A percentile compares a stretch with the other conserved stretches of the same genome.
Evolutionary conservation across 2,888 invertebrate genomes (phyloP).

Genomic region (Romanomermis culicivorax): DNA sequence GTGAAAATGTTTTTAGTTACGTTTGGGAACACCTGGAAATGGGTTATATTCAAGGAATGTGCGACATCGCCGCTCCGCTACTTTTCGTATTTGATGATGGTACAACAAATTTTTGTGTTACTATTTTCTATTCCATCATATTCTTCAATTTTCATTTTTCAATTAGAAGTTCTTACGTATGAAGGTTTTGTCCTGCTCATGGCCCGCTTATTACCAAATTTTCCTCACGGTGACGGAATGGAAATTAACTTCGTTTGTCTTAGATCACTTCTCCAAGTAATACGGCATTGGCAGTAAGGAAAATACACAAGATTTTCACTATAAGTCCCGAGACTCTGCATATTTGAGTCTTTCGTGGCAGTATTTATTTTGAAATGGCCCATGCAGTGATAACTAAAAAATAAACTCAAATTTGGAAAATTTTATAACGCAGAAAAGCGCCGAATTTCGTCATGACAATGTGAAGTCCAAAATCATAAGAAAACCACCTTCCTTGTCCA

Average conservation of each 20-base stretch:
- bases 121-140: not conserved
- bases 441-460: too few species aligned
- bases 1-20: conserved; percentile 40
- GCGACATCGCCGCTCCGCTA: conserved; percentile 74
- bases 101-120: conserved; percentile 19
- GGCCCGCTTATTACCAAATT: conserved; percentile 71
- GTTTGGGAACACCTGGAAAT: conserved; percentile 84
- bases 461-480: too few species aligned
- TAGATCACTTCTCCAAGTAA: conserved; percentile 42
- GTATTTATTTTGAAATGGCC: too few species aligned
- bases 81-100: conserved; percentile 70
- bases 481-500: too few species aligned
- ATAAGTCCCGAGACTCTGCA: too few species aligned
- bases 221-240: conserved; percentile 76
- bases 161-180: conserved; percentile 56
- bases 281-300: not conserved
- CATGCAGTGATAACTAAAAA: too few species aligned
- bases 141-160: not conserved
- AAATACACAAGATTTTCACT: too few species aligned
- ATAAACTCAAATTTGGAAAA: too few species aligned
- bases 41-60: conserved; percentile 95
- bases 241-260: conserved; percentile 86
- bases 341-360: too few species aligned
- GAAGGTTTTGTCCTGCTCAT: conserved; percentile 75
- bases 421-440: too few species aligned